phyloP scores from a whole-genome alignment of 2,113 vertebrate species.

The Microcebus griseorufus region DNA sequence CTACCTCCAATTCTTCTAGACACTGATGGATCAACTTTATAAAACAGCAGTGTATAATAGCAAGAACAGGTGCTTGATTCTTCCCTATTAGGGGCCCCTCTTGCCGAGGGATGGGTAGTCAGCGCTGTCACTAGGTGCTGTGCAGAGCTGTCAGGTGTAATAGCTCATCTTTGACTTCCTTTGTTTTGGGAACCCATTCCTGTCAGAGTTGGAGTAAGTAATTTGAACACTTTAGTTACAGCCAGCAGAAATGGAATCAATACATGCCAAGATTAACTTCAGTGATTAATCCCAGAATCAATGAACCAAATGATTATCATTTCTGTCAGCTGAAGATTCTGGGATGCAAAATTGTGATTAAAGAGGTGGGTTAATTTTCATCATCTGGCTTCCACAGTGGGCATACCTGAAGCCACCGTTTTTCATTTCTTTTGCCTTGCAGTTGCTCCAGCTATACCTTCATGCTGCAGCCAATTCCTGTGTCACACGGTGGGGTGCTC shows the following conservation, averaged over 20 bases:
- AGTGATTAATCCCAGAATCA: constrained; percentile 75
- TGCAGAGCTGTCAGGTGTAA: constrained; percentile 67
- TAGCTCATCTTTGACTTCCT: constrained; percentile 68
- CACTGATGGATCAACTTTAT: constrained; percentile 60
- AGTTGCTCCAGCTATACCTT: not conserved
- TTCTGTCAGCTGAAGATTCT: constrained; percentile 66
- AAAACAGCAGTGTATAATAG: constrained; percentile 29
- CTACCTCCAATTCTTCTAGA: constrained; percentile 41
- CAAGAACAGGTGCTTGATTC: constrained; percentile 42
- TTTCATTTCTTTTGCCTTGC: not conserved
- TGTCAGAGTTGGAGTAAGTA: constrained; percentile 69
- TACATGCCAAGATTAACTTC: constrained; percentile 74
- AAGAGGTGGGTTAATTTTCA: constrained; percentile 61
- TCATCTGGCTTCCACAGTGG: not conserved
- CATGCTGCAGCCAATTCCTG: not conserved
- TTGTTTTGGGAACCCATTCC: constrained; percentile 71
- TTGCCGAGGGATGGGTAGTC: not conserved
- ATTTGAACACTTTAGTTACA: constrained; percentile 72
- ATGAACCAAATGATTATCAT: constrained; percentile 70
- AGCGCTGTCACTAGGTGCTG: not conserved
- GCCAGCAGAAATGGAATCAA: constrained; percentile 71
- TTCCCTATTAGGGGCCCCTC: constrained; percentile 18
- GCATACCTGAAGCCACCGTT: not conserved
- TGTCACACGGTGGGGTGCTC: not conserved
- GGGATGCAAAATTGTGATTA: constrained; percentile 63